Percentiles rank a stretch among this genome's conserved stretches.
phyloP scores from a whole-genome alignment of 2,797 vertebrate species.

The Pseudocheirus occidentalis region DNA sequence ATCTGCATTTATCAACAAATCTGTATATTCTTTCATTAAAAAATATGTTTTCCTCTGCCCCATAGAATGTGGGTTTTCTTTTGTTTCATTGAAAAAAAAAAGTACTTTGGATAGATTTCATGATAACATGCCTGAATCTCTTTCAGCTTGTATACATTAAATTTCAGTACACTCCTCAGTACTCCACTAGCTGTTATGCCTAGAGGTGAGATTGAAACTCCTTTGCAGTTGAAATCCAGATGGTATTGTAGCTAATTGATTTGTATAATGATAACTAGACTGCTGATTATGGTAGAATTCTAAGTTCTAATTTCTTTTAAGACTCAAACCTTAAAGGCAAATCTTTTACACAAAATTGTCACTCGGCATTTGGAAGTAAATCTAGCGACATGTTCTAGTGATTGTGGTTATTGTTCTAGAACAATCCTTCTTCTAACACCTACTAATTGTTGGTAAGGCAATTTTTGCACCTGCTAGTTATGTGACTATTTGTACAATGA shows the following conservation, averaged over 20 bases:
- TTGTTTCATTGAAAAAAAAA: not conserved
- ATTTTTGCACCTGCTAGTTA: too few species aligned
- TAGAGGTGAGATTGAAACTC: not conserved
- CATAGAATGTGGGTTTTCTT: not conserved
- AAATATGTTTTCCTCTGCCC: not conserved
- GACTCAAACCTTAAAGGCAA: not conserved
- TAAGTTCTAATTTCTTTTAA: not conserved
- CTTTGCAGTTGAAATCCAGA: not conserved
- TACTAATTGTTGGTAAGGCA: too few species aligned
- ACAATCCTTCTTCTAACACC: too few species aligned
- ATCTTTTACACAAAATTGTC: not conserved
- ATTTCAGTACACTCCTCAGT: too few species aligned
- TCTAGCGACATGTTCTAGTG: not conserved
- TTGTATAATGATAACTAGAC: not conserved
- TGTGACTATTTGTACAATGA: too few species aligned
- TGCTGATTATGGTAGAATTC: not conserved
- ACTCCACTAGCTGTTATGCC: not conserved
- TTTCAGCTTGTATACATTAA: not conserved
- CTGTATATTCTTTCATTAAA: not conserved
- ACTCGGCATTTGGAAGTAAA: not conserved
- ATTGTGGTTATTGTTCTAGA: not conserved
- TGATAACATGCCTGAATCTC: not conserved
- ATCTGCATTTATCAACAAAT: not conserved
- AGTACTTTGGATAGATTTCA: not conserved
- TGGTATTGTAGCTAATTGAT: not conserved